These are phyloP conservation scores for Sylvilagus floridanus DNA, from an alignment of 2,797 vertebrate species.

Conservation along the genomic window DNA sequence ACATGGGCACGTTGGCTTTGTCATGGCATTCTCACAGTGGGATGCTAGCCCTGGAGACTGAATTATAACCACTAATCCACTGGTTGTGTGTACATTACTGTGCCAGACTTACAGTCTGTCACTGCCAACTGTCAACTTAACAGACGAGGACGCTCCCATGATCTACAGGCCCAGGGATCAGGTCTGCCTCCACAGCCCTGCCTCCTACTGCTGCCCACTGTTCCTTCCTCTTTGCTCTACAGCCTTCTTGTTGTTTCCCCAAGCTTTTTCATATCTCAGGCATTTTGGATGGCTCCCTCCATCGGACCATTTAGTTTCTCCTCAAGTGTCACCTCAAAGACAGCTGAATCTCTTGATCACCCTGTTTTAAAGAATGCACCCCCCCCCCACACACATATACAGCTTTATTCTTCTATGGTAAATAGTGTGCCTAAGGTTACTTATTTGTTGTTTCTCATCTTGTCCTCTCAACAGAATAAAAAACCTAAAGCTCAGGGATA, in stretches of 20 bases:
- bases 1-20: neutral
- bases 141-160: neutral
- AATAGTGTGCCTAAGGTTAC: neutral
- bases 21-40: neutral
- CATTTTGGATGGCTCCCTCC: neutral
- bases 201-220: neutral
- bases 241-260: neutral
- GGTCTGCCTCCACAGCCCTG: neutral
- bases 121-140: neutral
- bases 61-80: neutral
- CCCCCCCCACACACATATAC: no score
- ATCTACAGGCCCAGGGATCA: neutral
- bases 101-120: neutral
- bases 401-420: neutral
- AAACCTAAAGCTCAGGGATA: neutral
- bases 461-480: conserved; percentile 10
- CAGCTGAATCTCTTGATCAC: neutral
- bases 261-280: neutral
- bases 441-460: neutral
- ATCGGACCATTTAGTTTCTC: neutral
- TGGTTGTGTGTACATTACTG: neutral
- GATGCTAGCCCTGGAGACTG: neutral
- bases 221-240: neutral
- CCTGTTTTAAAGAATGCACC: neutral
- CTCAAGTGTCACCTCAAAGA: neutral